Base-by-base conservation (phyloP, 2,888 invertebrate species). In the Agonopterix heracliana region DNA sequence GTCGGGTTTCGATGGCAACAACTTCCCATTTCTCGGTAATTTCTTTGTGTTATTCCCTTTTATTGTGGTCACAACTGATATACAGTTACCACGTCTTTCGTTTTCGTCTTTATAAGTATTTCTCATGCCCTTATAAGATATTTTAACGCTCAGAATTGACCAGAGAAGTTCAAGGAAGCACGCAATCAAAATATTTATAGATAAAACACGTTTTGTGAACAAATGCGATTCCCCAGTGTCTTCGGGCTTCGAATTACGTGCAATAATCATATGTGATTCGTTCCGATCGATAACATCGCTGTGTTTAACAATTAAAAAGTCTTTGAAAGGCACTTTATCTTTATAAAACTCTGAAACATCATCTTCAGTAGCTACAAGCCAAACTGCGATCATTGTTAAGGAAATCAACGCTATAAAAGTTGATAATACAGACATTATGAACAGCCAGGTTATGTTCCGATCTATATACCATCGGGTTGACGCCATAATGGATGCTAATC, bases 401-500 rank as follows among this genome's bases (percentile, higher is more conserved):
- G 88, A 65, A 2, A 81, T 61, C 0, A 88, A 61, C 0, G 92
- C 89, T 0, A 90, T 81, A 1, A 90, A 10, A 0, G 90, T 82
- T 0, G 92, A 90, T 49, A 92, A 64, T 17, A 89, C 68, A 0
- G 91, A 90, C 53, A 90, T 85, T 44, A 89, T 69, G 57, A 92
- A 92, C 56, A 93, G 81, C 82, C 90, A 90, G 0, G 88, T 87
- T 57, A 93, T 92, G 64, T 93, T 92, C 50, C 89, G 85, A 62
- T 93, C 92, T 44, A 92, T 89, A 65, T 93, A 93, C 93, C 93
- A 93, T 54, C 87, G 77, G 36, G 90, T 89, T 63, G 92, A 92
- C 0, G 93, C 92, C 44, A 92, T 65, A 9, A 92, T 78, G 1
- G 91, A 91, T 0, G 90, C 81, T 3, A 89, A 50, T 1, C 90